Base-by-base conservation (phyloP, 2,797 vertebrate species). In the Triplophysa bombifrons region DNA sequence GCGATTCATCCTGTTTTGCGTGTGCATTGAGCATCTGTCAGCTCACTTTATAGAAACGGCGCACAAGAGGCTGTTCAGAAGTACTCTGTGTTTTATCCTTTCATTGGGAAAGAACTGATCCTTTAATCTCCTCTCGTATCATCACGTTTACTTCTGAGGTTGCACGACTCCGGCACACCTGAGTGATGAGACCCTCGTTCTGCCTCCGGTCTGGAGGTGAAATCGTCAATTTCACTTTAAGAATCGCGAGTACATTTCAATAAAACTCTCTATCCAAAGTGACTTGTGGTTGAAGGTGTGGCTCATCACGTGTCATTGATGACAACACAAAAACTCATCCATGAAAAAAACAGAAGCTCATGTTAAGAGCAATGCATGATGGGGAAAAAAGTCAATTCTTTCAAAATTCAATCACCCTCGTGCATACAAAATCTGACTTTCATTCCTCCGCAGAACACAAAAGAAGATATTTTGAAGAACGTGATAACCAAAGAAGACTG, bases 51-150 rank as follows among this genome's bases (percentile, higher is more conserved):
- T 61, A 8, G 13, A 10, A 9, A 19, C 2, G 19, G 60, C 25
- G 63, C 22, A 53, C 53, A 7, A 48, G 25, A 72, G 30, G 16
- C 61, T 46, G 51, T 30, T 53, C 55, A 44, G 56, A 50, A 1
- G 6, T 63, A 58, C 56, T 16, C 20, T 51, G 44, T 2, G 10
- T 51, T 46, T 17, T 6, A 46, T 80, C 61, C 53, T 66, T 55
- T 75, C 61, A 66, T 75, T 75, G 41, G 10, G 48, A 41, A 55
- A 55, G 61, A 63, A 65, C 22, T 53, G 73, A 66, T 75, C 73
- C 30, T 55, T 63, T 65, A 75, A 75, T 75, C 73, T 66, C 48
- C 61, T 65, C 30, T 53, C 46, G 1, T 1, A 27, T 63, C 46
- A 63, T 16, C 56, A 8, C 71, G n/a, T 73, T 61, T 41, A 48